Base-by-base conservation (phyloP, 2,113 vertebrate genomes). In the Corythoichthys haematopterus region DNA sequence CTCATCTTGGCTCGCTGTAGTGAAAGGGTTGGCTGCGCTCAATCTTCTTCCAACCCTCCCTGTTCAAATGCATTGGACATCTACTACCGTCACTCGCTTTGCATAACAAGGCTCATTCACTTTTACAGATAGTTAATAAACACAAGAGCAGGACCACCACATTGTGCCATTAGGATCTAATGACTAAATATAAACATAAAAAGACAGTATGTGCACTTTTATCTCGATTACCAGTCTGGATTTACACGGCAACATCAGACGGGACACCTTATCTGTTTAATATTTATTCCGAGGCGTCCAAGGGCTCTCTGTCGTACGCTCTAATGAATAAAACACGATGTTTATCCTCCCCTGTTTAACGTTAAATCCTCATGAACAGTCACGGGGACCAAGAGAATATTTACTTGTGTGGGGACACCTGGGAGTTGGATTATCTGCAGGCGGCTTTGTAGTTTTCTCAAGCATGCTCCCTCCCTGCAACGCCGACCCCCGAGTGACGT, bases 271-370 rank as follows among this genome's bases (percentile, higher is more conserved):
- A 50, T 83, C 77, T 79, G 74, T 79, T 84, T 80, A 84, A 87
- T 89, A 84, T 91, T 82, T 85, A 90, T 90, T 87, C 81, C 81
- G 6, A 77, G 60, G 80, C 84, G 85, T 84, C 82, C 84, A 75
- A 88, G 82, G 78, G 77, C 74, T 71, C 87, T 90, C 80, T 82
- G 84, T 87, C 87, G 84, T 86, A 78, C 72, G 69, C 83, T 85
- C 80, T 91, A 89, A 91, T 92, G 90, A 91, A 91, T 91, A 87
- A 91, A 92, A 91, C 88, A 89, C 86, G 74, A 83, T 91, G 88
- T 91, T 90, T 88, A 89, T 91, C 88, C 86, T 89, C 72, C 55
- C 77, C 72, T 80, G 80, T 87, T 85, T 85, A 87, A 85, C 70
- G 80, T 82, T 84, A 86, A 84, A 88, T 92, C 84, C 87, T 84